Percentiles rank a stretch among this genome's conserved stretches.
These are phyloP conservation scores for Oasisia sp. DNA, from an alignment of 2,888 invertebrate genomes.

Conservation along the genomic window DNA sequence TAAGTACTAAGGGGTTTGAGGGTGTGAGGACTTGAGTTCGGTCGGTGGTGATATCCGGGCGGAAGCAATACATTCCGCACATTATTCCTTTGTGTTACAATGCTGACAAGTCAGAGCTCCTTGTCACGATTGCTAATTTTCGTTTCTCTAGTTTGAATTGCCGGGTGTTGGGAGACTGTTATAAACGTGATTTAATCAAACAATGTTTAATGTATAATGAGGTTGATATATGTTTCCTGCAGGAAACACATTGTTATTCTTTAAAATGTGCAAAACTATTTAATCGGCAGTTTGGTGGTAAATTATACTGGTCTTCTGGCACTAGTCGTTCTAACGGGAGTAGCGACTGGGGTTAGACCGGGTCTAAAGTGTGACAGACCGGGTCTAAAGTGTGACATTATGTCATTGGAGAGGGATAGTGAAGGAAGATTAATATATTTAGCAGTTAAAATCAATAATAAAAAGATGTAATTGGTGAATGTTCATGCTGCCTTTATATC, in stretches of 20 bases:
- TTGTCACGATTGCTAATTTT: neutral
- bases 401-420: neutral
- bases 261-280: too few relatives aligned
- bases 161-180: neutral
- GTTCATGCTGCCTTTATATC: neutral
- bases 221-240: too few relatives aligned
- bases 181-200: too few relatives aligned
- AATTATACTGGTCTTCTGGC: too few relatives aligned
- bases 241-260: neutral
- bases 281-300: too few relatives aligned
- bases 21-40: neutral
- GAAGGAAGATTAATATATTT: neutral
- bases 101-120: neutral
- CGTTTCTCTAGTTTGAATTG: neutral
- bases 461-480: neutral
- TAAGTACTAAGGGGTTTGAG: neutral
- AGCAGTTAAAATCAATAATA: neutral
- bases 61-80: neutral
- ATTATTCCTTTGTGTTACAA: neutral
- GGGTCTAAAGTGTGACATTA: neutral
- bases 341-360: neutral
- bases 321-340: neutral
- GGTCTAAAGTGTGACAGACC: neutral
- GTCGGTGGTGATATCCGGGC: neutral
- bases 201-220: neutral